Evolutionary conservation across 2,888 invertebrate genomes (phyloP), one percentile per base, ranked within the genome.

Genomic region (Herminia tarsipennalis): DNA sequence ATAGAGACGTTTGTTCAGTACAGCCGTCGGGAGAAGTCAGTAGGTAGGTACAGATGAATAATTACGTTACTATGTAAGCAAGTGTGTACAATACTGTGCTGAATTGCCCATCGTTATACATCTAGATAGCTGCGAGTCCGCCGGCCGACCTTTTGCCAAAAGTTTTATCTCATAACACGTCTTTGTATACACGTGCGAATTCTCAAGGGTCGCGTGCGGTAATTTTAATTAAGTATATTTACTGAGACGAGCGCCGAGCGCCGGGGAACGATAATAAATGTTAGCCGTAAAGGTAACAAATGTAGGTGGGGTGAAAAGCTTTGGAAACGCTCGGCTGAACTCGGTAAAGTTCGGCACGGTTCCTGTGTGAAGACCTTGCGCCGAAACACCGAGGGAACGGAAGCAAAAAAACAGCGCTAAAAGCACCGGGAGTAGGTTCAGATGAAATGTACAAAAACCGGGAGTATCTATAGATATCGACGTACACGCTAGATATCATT

Each of bases 181-280:
- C 78, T 82, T 77, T 73, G 61, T 69, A 71, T 76, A 76, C 70
- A 66, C 73, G 70, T 70, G 75, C 63, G 66, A 76, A 80, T 71
- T 68, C 79, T 78, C 76, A 51, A 51, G 73, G 76, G 79, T 66
- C 66, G 73, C 75, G 81, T 81, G 84, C 73, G 85, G 83, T 84
- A 85, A 87, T 88, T 88, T 88, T 88, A 88, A 88, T 88, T 88
- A 88, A 88, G 80, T 82, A 83, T 85, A 84, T 86, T 86, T 83
- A 81, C 78, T 69, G 79, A 77, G 77, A 81, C 76, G 78, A 76
- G 81, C 76, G 71, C 65, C 68, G 61, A 64, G 70, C 70, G 73
- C 70, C 70, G 65, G 64, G 69, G 78, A 70, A 59, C 55, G 63
- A 75, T 85, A 79, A 86, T 84, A 83, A 86, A 88, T 87, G 86